Conservation (phyloP, 2,888 invertebrate species). For the Heterodera filipjevi region DNA sequence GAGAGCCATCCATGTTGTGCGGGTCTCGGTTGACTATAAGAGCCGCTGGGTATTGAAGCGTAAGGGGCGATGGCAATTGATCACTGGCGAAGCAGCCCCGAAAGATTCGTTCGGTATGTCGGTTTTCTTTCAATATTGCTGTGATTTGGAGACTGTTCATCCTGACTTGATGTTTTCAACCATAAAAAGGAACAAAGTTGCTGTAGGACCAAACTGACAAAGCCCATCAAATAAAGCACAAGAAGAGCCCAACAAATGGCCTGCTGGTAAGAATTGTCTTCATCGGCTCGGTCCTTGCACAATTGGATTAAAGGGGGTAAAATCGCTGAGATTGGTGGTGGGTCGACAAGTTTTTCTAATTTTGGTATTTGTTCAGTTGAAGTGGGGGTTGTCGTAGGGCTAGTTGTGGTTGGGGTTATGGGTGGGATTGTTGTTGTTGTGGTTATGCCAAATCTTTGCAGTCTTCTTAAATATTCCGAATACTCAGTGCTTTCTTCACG, state of each 20-base stretch:
- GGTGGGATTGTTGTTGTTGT: too few relatives aligned
- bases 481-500: background rate
- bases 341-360: background rate
- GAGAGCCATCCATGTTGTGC: background rate
- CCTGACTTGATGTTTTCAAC: too few relatives aligned
- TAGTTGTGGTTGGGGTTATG: background rate
- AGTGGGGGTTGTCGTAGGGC: background rate
- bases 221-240: background rate
- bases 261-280: background rate
- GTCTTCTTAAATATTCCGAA: background rate
- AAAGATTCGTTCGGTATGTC: background rate
- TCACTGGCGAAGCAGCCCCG: constrained; percentile 16
- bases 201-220: constrained; percentile 2
- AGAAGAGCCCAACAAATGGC: constrained; percentile 6
- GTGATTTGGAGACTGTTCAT: background rate
- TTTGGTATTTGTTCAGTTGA: too few relatives aligned
- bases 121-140: constrained; percentile 5
- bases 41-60: background rate
- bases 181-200: constrained; percentile 13
- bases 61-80: background rate
- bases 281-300: background rate
- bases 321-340: background rate
- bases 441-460: too few relatives aligned
- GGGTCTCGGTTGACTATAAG: constrained; percentile 13
- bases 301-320: background rate